Base-by-base conservation (phyloP, 30 jellyfish, hydroid and myxozoan genomes). In the Cassiopea xamachana region DNA sequence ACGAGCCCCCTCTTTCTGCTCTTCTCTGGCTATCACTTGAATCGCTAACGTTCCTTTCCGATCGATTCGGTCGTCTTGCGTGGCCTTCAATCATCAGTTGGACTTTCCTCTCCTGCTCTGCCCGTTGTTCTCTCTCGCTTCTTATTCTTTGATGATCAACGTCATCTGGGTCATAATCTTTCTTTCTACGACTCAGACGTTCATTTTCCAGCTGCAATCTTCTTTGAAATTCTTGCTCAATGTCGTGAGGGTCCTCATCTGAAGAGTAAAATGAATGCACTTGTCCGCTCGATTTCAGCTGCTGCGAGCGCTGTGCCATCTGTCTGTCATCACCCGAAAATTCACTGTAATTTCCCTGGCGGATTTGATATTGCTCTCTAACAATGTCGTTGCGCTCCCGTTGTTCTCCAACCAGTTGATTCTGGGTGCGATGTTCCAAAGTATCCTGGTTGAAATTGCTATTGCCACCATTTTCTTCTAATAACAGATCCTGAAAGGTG, bases 181-280 rank as follows among this genome's bases (percentile, higher is more conserved):
- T 48, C 55, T 87, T 77, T 46, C 78, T 90, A 55, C 76, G 72
- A 15, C 60, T 64, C 84, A 73, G 69, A 47, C 91, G 68, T 46
- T 46, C 92, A 46, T 85, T 92, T 75, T 92, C 98, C 88, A 76
- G 77, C 55, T 92, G 94, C 10, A 92, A 91, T 48, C 98, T 82
- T 60, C 98, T 55, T 68, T 92, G 98, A 61, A 92, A 92, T 82
- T 92, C 98, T 6, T 39, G 74, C 84, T 92, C 98, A 45, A 92
- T 84, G 60, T 92, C 98, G 48, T 78, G 10, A 4, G 94, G 85
- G 68, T 87, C 94, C 62, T 75, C 87, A 45, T 81, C 87, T 16
- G 87, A 87, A 61, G 91, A 82, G 39, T 82, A 82, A 50, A 82
- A 82, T 12, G 91, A 68, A 68, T 82, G 84, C 0, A 75, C 9